A percentile compares a stretch with the other conserved stretches of the same genome.
Evolutionary conservation across 1,140 invertebrate genomes (phyloP).

Genomic region (Temnothorax nylanderi): DNA sequence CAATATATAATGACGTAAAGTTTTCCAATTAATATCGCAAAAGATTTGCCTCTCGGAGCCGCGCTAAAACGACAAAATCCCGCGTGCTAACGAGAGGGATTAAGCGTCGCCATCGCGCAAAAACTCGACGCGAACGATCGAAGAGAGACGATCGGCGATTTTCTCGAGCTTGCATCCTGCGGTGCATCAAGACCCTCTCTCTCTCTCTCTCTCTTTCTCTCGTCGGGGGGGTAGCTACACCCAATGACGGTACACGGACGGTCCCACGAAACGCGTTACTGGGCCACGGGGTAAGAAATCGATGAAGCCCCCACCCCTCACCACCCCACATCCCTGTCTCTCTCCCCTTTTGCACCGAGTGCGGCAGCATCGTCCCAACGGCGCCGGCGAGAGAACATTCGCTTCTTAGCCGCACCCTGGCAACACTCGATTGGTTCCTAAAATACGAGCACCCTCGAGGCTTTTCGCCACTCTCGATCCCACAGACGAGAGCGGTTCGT

Average conservation of each 20-base stretch:
- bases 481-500: conserved; percentile 20
- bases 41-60: background rate
- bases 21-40: background rate
- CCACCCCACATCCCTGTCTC: conserved; percentile 20
- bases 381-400: conserved; percentile 69
- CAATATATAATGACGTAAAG: background rate
- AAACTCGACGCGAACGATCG: conserved; percentile 19
- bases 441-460: conserved; percentile 66
- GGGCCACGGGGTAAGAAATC: conserved; percentile 84
- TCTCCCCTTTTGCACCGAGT: conserved; percentile 43
- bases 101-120: background rate
- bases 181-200: conserved; percentile 35
- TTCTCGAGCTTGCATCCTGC: conserved; percentile 24
- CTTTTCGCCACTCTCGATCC: conserved; percentile 12
- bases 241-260: conserved; percentile 53
- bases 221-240: conserved; percentile 49
- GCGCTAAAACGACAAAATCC: background rate
- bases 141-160: conserved; percentile 9
- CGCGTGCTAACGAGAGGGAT: conserved; percentile 11
- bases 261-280: conserved; percentile 79
- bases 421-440: conserved; percentile 71
- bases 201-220: background rate
- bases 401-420: conserved; percentile 80
- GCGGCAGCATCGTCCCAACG: conserved; percentile 46
- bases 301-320: conserved; percentile 82